Evolutionary conservation across 2,113 vertebrate species (phyloP).

Genomic region (Macaca fascicularis): DNA sequence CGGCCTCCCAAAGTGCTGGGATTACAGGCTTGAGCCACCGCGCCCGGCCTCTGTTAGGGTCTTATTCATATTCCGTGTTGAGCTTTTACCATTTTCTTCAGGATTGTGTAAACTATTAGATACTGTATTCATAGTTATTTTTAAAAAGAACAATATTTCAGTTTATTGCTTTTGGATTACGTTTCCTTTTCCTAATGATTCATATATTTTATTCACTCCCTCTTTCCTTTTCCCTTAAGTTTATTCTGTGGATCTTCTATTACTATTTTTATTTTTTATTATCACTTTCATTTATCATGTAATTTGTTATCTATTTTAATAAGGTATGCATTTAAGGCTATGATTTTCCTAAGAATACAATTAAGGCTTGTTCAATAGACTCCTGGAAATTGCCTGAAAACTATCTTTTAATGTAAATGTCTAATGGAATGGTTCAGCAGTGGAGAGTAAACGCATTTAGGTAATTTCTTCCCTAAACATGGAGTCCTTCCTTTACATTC

Average conservation of each 20-base stretch:
- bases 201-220: neutral
- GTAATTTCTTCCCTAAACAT: neutral
- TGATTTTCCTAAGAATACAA: too few relatives aligned
- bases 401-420: neutral
- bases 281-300: neutral
- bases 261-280: neutral
- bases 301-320: too few relatives aligned
- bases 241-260: neutral
- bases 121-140: neutral
- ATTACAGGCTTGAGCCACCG: too few relatives aligned
- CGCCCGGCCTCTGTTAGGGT: neutral
- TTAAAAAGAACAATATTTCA: neutral
- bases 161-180: neutral
- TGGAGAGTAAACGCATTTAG: too few relatives aligned
- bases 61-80: neutral
- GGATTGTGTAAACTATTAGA: neutral
- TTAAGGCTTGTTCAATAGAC: too few relatives aligned
- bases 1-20: too few relatives aligned
- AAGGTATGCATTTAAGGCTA: too few relatives aligned
- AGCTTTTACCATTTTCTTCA: neutral
- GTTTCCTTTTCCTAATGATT: neutral
- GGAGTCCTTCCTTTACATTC: neutral
- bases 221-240: neutral
- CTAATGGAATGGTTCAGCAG: neutral
- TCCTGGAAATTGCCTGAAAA: neutral